Evolutionary conservation across 1,140 invertebrate genomes (phyloP), one percentile per base, ranked within the genome.

Genomic region (Cardiocondyla obscurior): DNA sequence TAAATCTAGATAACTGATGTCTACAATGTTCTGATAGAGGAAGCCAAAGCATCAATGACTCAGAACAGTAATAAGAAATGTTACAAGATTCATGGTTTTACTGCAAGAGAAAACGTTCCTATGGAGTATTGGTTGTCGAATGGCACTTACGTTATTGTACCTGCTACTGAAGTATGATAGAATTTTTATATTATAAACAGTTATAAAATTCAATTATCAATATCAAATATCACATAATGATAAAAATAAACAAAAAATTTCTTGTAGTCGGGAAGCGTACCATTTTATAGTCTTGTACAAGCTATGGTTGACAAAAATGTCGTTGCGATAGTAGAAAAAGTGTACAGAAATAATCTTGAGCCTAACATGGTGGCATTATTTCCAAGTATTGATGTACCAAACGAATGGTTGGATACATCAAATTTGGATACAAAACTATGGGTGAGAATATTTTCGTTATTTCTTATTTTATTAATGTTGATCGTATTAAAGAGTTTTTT

Each of bases 311-410:
- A 89, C 0, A 46, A 51, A 7, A 64, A 89, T 16, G 16, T 51
- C 0, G 89, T 91, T 2, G 90, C 88, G 12, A 82, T 91, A 25
- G 86, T 85, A 0, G 82, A 89, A 39, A 91, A 82, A 67, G 58
- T 91, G 33, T 53, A 72, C n/a, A 49, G 14, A 0, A 25, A n/a
- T 0, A 85, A 87, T n/a, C 6, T 1, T 4, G 33, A 22, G 8
- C 86, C 90, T n/a, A 86, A 72, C 60, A 86, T 91, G 85, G 44
- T 86, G 7, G 72, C 83, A 14, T 36, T 91, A 30, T 83, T 90
- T 76, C 90, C 90, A 12, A 81, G 84, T 12, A 72, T 87, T 1
- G 62, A 87, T 12, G 22, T 81, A 44, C 82, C 81, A 16, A 85
- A 83, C 49, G 67, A 90, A n/a, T n/a, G n/a, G n/a, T n/a, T n/a